Evolutionary conservation across 1,140 invertebrate species (phyloP).

Genomic region (Panulirus ornatus): DNA sequence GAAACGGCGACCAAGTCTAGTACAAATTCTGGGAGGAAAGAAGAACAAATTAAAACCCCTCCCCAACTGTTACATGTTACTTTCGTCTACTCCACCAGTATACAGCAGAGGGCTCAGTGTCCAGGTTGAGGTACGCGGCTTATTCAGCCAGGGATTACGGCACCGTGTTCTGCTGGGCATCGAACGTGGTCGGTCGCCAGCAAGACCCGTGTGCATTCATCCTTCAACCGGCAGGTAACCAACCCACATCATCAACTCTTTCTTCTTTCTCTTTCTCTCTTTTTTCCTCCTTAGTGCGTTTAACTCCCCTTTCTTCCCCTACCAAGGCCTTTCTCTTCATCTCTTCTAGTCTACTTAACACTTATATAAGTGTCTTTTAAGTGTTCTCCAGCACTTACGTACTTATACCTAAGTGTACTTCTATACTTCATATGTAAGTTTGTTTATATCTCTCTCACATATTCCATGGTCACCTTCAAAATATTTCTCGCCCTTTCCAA

Average conservation of each 20-base stretch:
- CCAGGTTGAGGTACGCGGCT: conserved; percentile 76
- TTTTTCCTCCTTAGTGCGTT: too few species aligned
- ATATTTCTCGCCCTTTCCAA: background rate
- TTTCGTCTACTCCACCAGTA: too few species aligned
- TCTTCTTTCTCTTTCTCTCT: too few species aligned
- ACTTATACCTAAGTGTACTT: background rate
- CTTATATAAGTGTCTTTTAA: too few species aligned
- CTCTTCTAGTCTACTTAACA: too few species aligned
- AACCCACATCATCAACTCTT: background rate
- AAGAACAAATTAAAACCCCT: too few species aligned
- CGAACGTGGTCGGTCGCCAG: conserved; percentile 77
- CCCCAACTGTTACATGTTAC: too few species aligned
- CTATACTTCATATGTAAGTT: background rate
- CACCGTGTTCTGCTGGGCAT: conserved; percentile 77
- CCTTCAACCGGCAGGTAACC: conserved; percentile 77
- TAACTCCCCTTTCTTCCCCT: background rate
- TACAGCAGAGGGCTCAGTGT: conserved; percentile 77
- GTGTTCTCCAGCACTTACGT: too few species aligned
- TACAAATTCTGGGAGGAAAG: too few species aligned
- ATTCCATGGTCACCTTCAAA: background rate
- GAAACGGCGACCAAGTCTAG: too few species aligned
- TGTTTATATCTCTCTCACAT: background rate
- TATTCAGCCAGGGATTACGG: conserved; percentile 77
- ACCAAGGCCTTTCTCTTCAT: background rate
- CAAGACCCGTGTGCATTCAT: conserved; percentile 77